Base-by-base conservation (phyloP, 1,140 invertebrate genomes). In the Drosophila mayri region DNA sequence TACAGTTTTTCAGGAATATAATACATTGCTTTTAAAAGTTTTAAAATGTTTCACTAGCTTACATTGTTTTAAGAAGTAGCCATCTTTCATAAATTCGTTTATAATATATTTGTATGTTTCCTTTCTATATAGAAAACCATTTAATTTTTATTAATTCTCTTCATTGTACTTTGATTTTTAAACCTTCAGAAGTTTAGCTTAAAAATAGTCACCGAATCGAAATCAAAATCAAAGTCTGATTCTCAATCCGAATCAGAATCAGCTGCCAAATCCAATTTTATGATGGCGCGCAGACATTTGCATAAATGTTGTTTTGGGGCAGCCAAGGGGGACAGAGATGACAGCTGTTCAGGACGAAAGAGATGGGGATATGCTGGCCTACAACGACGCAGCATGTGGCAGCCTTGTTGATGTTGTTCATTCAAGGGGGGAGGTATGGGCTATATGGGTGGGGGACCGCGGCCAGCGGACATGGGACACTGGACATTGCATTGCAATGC, bases 241-340 rank as follows among this genome's bases (percentile, higher is more conserved):
- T 75, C 58, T 20, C 38, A 73, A 41, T 74, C 72, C 35, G 37
- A 57, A 50, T 76, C 74, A 35, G 55, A 76, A 76, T 76, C 74
- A 67, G 86, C 81, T 90, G 85, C 85, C 85, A 85, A 90, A 90
- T 90, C 81, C 85, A 90, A 90, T 90, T 90, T 90, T 90, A 90
- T 85, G 81, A 90, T 90, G 81, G 64, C 76, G 78, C 63, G 74
- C 55, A 68, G 74, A 47, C 85, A 88, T 88, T 84, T 90, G 86
- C 86, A 90, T 86, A 85, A 81, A 79, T 79, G 77, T 77, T 67
- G 32, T 55, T 79, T 64, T 66, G 38, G 66, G 28, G 47, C 62
- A 30, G 10, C n/a, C 47, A 30, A 52, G 55, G n/a, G 35, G 47
- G 61, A 61, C 16, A 41, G 73, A 37, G 57, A 61, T 10, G 61